Percentiles rank a stretch among this genome's conserved stretches.
These are phyloP conservation scores for Oedothorax gibbosus DNA, from an alignment of 1,140 invertebrate genomes.

Conservation along the genomic window DNA sequence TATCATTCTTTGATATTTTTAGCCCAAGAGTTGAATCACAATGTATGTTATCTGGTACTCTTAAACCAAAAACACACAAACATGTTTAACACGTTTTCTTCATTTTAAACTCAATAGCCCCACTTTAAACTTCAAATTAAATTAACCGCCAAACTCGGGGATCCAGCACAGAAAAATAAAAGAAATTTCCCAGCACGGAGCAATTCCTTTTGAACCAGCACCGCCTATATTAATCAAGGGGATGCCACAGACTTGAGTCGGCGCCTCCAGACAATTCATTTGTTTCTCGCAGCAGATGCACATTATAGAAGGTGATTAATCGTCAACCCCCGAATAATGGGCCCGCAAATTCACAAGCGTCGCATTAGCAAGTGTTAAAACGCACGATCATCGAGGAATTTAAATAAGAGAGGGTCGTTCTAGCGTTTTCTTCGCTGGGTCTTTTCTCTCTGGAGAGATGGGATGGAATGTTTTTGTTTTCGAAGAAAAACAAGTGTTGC, in stretches of 20 bases:
- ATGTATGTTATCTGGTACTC: too few species aligned
- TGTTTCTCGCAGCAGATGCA: conserved; percentile 32
- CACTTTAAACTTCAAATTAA: neutral
- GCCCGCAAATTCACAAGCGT: conserved; percentile 17
- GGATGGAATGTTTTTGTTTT: too few species aligned
- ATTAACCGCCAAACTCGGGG: neutral
- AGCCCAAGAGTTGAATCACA: too few species aligned
- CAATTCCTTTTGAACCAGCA: conserved; percentile 24
- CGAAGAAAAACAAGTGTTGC: too few species aligned
- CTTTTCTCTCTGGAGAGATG: neutral
- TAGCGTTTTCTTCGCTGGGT: neutral
- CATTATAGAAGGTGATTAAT: conserved; percentile 39
- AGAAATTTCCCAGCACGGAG: neutral
- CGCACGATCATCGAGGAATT: conserved; percentile 33
- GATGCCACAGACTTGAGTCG: conserved; percentile 10
- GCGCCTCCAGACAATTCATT: conserved; percentile 28
- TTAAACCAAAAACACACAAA: too few species aligned
- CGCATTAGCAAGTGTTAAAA: conserved; percentile 47
- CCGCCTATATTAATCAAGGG: conserved; percentile 33
- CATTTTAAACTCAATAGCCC: neutral
- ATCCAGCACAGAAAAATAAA: too few species aligned
- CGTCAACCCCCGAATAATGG: conserved; percentile 26
- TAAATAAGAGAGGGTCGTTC: conserved; percentile 33
- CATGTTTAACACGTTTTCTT: too few species aligned
- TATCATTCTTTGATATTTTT: too few species aligned